Conservation (phyloP, 2,797 vertebrate species). For the Anguilla anguilla region DNA sequence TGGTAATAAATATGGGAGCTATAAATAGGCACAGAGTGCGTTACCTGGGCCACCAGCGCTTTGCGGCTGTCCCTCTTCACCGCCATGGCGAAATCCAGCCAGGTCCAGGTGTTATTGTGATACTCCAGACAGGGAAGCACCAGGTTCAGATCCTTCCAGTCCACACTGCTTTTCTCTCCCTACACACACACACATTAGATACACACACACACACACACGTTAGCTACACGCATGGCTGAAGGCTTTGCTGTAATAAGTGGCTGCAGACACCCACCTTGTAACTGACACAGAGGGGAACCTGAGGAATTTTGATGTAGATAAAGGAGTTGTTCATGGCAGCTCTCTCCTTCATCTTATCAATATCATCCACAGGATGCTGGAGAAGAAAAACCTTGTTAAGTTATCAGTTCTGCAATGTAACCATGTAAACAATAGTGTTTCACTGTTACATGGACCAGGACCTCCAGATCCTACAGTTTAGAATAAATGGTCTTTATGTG, state of each 20-base stretch:
- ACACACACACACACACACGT: background rate
- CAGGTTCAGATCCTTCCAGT: slow-evolving; percentile 96
- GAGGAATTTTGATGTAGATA: slow-evolving; percentile 99
- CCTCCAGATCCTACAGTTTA: background rate
- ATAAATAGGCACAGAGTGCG: background rate
- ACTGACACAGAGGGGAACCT: slow-evolving; percentile 97
- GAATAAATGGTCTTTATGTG: too few species aligned
- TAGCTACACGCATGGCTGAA: too few species aligned
- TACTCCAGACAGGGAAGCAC: slow-evolving; percentile 96
- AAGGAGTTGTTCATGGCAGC: slow-evolving; percentile 99
- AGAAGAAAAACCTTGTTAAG: background rate
- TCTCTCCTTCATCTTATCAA: slow-evolving; percentile 98
- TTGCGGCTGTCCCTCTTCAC: slow-evolving; percentile 98
- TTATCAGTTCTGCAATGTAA: background rate
- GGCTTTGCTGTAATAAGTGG: background rate
- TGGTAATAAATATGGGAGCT: too few species aligned
- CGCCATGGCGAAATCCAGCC: slow-evolving; percentile 98
- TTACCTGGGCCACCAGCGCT: slow-evolving; percentile 93
- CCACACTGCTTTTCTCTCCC: slow-evolving; percentile 97
- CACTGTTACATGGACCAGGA: background rate
- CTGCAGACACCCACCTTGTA: slow-evolving; percentile 85
- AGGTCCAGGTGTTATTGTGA: slow-evolving; percentile 98
- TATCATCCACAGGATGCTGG: slow-evolving; percentile 95
- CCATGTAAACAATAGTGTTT: background rate
- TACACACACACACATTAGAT: slow-evolving; percentile 46